Evolutionary conservation across 2,797 vertebrate genomes (phyloP), one percentile per base, ranked within the genome.

Genomic region (Pitangus sulphuratus): DNA sequence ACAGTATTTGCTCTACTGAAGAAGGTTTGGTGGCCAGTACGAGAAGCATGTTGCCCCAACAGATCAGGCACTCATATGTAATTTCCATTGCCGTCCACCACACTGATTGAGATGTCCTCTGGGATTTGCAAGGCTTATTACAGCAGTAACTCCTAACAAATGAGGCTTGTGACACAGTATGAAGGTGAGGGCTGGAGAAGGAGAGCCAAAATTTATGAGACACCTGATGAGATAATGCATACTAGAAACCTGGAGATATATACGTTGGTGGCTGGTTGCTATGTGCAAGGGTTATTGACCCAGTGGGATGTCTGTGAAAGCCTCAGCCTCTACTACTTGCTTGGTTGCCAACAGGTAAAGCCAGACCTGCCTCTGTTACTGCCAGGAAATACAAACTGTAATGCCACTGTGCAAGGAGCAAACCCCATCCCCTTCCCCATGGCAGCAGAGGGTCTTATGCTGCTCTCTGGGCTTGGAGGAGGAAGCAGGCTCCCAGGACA

Each of bases 321-420:
- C 40, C 50, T 86, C 71, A 15, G 57, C 30, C 57, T 74, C 33
- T 68, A 66, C 30, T 48, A 9, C 37, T 33, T 64, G 11, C 57
- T 64, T 50, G 54, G 16, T 54, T 48, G 19, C 21, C 37, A 45
- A 13, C 8, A 26, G 17, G 37, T 66, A 51, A 80, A 77, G 28
- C 8, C 76, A 74, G 22, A 53, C 12, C 22, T 66, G 47, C 31
- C 48, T 74, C 44, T 47, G 0, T 39, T 22, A 33, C 40, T 58
- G 33, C 13, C 37, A 17, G 30, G 12, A 82, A 71, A 48, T 0
- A 60, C 31, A 56, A 64, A 48, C 40, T 15, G 33, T 33, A 40
- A 31, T 1, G 3, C 17, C 45, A 56, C 0, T 0, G 1, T 33
- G 21, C 24, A 18, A 87, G 68, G 50, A 58, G 15, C 17, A 76